Conservation (phyloP, 1,140 invertebrate genomes). For the Delia radicum region DNA sequence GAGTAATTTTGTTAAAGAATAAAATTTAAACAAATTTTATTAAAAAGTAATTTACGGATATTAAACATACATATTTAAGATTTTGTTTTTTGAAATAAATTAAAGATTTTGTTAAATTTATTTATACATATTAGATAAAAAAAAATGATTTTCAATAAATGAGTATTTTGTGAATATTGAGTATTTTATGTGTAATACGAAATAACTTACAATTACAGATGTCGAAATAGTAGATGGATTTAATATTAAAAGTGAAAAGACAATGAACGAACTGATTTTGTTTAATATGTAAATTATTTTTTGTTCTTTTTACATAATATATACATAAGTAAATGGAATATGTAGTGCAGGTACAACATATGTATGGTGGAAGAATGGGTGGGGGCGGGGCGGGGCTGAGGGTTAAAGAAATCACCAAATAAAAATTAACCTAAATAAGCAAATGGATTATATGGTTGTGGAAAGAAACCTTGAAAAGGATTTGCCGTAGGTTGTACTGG, state of each 20-base stretch:
- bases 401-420: too few relatives aligned
- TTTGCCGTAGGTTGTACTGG: conserved; percentile 68
- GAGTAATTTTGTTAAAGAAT: too few relatives aligned
- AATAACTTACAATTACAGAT: not conserved
- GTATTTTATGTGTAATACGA: not conserved
- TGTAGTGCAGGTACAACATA: not conserved
- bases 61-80: too few relatives aligned
- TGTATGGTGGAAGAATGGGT: too few relatives aligned
- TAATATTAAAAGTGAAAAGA: not conserved
- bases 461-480: conserved; percentile 71
- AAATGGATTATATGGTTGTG: conserved; percentile 40
- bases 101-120: too few relatives aligned
- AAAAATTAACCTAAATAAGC: conserved; percentile 24
- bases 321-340: not conserved
- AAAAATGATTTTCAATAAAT: not conserved
- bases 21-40: too few relatives aligned
- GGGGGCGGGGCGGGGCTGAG: too few relatives aligned
- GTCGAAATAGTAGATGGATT: too few relatives aligned
- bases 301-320: too few relatives aligned
- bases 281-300: too few relatives aligned
- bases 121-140: too few relatives aligned
- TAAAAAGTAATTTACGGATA: too few relatives aligned
- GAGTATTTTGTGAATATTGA: not conserved
- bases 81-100: not conserved
- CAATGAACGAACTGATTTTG: not conserved